Percentiles rank a stretch among this genome's conserved stretches.
Conservation (phyloP, 2,888 invertebrate species). For the Trichopria drosophilae region DNA sequence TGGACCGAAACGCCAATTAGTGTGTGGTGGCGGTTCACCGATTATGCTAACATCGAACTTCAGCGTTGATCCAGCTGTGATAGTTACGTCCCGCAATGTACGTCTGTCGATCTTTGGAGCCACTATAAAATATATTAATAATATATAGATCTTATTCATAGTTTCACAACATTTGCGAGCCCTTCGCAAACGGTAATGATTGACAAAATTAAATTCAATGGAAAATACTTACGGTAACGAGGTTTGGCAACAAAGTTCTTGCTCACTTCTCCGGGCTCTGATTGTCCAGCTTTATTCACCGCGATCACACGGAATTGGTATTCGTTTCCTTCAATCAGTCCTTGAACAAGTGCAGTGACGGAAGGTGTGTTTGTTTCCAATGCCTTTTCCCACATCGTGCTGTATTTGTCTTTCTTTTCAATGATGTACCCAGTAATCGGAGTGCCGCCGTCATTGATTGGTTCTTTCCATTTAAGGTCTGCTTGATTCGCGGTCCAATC, state of each 20-base stretch:
- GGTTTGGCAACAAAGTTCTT: conserved; percentile 86
- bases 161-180: not conserved
- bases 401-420: conserved; percentile 91
- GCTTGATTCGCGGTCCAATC: conserved; percentile 94
- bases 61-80: conserved; percentile 89
- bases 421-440: conserved; percentile 92
- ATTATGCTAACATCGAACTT: conserved; percentile 91
- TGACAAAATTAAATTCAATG: not conserved
- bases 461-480: conserved; percentile 88
- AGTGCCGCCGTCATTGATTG: conserved; percentile 88
- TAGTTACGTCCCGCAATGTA: conserved; percentile 83
- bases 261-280: conserved; percentile 87
- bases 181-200: not conserved
- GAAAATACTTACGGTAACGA: conserved; percentile 67
- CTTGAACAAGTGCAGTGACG: conserved; percentile 80
- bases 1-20: conserved; percentile 88
- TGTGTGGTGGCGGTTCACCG: conserved; percentile 93
- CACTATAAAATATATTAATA: conserved; percentile 61
- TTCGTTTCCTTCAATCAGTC: conserved; percentile 92
- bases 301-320: conserved; percentile 97
- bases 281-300: conserved; percentile 91
- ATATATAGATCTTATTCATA: not conserved
- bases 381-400: conserved; percentile 91
- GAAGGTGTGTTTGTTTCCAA: conserved; percentile 76
- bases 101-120: conserved; percentile 96